Evolutionary conservation across 1,140 invertebrate genomes (phyloP), one percentile per base, ranked within the genome.

Genomic region (Anastatus disparis): DNA sequence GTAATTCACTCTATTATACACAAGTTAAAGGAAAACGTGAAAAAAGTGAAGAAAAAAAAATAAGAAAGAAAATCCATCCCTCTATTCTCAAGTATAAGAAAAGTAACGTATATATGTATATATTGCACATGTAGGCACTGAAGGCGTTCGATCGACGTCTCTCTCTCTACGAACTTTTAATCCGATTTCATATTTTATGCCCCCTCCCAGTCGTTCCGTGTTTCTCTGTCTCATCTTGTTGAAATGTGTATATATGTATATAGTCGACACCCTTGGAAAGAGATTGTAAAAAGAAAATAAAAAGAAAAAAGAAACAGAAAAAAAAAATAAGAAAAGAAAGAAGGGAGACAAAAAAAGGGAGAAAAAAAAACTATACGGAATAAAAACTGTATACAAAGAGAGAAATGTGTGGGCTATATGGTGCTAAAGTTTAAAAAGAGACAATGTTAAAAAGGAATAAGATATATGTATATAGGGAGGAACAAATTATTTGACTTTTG

Each of bases 171-270:
- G 61, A 77, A 77, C 72, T 77, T 77, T 77, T 77, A 77, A 77
- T 77, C 74, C 61, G 76, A 77, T 75, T 77, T 77, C 71, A 77
- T 74, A 75, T 75, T 75, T 77, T 75, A 77, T 73, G 70, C 70
- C n/a, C n/a, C n/a, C n/a, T n/a, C n/a, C n/a, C 61, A 27, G 48
- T 46, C 72, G 56, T 68, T 75, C 58, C 50, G 66, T 31, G 17
- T 3, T 40, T 20, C 10, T 22, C n/a, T n/a, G n/a, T 6, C 8
- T 20, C 13, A 24, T n/a, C 20, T 58, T 8, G 20, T 6, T 0
- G 0, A n/a, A 3, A n/a, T 52, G 50, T 27, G 55, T 13, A 58
- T 40, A 17, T 22, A 31, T 20, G n/a, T 35, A 29, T 20, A 10
- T 20, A 44, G 7, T 15, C 42, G 31, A 35, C 4, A 10, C 31